Base-by-base conservation (phyloP, 1,140 invertebrate species). In the Ectropis grisescens region DNA sequence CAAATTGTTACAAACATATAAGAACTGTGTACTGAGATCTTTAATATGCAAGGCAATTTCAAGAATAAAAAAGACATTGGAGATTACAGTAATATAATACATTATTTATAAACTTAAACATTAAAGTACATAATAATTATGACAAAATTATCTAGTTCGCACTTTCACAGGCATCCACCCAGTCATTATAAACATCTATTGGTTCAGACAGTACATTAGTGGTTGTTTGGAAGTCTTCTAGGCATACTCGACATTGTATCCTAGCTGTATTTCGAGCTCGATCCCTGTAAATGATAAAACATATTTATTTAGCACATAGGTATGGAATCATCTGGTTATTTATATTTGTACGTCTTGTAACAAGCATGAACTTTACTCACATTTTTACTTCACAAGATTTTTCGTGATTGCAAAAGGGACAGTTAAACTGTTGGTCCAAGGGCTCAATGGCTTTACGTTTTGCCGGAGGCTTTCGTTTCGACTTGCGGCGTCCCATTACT, bases 301-400 rank as follows among this genome's bases (percentile, higher is more conserved):
- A 19, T 19, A 19, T 8, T 8, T 48, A 87, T 19, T 4, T 19
- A 19, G 16, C 8, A 19, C 16, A 19, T 19, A 4, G 16, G 8
- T n/a, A n/a, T n/a, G n/a, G n/a, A n/a, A n/a, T n/a, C n/a, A n/a
- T n/a, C n/a, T n/a, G n/a, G n/a, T n/a, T n/a, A n/a, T n/a, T n/a
- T n/a, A n/a, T n/a, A n/a, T n/a, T n/a, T n/a, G n/a, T n/a, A n/a
- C n/a, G n/a, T n/a, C n/a, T n/a, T n/a, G n/a, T n/a, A n/a, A n/a
- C n/a, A n/a, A n/a, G n/a, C n/a, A n/a, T n/a, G n/a, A n/a, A n/a
- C n/a, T n/a, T n/a, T 19, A 19, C 90, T 88, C 87, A 98, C 97
- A 99, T 95, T 90, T 99, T 99, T 24, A 99, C 98, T 86, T 99
- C 97, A 82, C 98, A 99, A 1, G 96, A 98, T 58, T 96, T 97